Evolutionary conservation across 2,113 vertebrate species (phyloP).

Genomic region (Microtus montanus): DNA sequence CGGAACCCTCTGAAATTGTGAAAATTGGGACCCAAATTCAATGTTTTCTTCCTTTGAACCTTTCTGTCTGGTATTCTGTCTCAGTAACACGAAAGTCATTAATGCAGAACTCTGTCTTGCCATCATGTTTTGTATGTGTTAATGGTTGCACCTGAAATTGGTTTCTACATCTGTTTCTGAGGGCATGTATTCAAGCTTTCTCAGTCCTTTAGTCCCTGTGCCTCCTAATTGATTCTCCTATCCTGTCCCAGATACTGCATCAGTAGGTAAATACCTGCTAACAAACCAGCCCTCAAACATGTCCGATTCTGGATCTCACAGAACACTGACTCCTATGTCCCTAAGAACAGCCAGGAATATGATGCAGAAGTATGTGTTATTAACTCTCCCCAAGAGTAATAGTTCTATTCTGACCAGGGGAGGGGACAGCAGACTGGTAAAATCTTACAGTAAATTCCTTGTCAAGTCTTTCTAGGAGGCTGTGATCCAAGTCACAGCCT

Average conservation of each 20-base stretch:
- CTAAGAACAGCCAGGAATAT: background rate
- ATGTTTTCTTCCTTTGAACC: background rate
- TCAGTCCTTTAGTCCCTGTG: background rate
- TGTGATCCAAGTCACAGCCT: background rate
- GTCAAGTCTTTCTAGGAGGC: background rate
- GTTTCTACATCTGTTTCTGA: background rate
- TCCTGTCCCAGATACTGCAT: background rate
- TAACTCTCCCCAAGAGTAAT: background rate
- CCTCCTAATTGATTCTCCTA: background rate
- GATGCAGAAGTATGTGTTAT: background rate
- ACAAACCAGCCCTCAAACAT: fast-evolving
- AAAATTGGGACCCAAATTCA: background rate
- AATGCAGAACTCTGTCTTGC: background rate
- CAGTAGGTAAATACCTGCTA: fast-evolving
- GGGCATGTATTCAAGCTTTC: background rate
- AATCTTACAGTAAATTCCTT: background rate
- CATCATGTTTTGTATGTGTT: background rate
- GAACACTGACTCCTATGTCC: background rate
- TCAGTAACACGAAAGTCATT: background rate
- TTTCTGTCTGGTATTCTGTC: background rate
- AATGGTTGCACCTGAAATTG: background rate
- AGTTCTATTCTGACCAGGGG: background rate
- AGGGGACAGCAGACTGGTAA: background rate
- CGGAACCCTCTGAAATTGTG: background rate
- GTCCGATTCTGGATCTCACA: background rate